Percentiles rank a stretch among this genome's conserved stretches.
phyloP scores from a whole-genome alignment of 2,888 invertebrate species.

The Lasiommata megera region DNA sequence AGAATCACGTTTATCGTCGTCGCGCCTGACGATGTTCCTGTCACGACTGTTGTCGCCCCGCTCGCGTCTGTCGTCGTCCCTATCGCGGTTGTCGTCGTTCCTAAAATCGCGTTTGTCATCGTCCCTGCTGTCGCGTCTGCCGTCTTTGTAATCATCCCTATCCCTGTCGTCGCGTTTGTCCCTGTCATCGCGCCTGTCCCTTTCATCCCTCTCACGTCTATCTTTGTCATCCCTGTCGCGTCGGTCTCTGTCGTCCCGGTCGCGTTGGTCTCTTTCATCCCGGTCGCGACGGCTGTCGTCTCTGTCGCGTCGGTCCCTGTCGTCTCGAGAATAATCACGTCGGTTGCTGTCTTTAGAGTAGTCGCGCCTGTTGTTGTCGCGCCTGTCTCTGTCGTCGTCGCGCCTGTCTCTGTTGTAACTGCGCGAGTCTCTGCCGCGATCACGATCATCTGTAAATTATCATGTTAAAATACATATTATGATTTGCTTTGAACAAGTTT shows the following conservation, averaged over 20 bases:
- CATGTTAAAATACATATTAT: too few relatives aligned
- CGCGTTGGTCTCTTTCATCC: constrained; percentile 35
- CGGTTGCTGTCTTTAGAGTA: constrained; percentile 35
- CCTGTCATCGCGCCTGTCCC: constrained; percentile 24
- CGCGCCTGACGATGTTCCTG: constrained; percentile 37
- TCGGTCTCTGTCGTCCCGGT: constrained; percentile 21
- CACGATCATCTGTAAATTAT: constrained; percentile 52
- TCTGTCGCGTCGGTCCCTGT: constrained; percentile 42
- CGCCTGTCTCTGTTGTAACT: constrained; percentile 58
- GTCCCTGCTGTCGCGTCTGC: constrained; percentile 39
- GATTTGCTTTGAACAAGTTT: too few relatives aligned
- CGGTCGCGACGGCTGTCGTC: constrained; percentile 46
- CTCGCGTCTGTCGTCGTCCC: constrained; percentile 31
- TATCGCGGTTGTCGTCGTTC: constrained; percentile 33
- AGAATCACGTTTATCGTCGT: constrained; percentile 33
- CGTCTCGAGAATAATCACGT: constrained; percentile 38
- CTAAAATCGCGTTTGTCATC: constrained; percentile 35
- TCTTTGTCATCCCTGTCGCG: constrained; percentile 26
- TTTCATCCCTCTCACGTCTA: constrained; percentile 28
- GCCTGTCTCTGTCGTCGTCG: constrained; percentile 42
- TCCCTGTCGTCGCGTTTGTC: constrained; percentile 17
- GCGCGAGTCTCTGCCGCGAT: constrained; percentile 63
- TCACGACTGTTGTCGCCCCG: constrained; percentile 35
- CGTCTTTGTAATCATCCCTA: constrained; percentile 11
- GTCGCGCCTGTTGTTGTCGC: constrained; percentile 40